Conservation (phyloP, 2,888 invertebrate genomes). For the Latrodectus hesperus region DNA sequence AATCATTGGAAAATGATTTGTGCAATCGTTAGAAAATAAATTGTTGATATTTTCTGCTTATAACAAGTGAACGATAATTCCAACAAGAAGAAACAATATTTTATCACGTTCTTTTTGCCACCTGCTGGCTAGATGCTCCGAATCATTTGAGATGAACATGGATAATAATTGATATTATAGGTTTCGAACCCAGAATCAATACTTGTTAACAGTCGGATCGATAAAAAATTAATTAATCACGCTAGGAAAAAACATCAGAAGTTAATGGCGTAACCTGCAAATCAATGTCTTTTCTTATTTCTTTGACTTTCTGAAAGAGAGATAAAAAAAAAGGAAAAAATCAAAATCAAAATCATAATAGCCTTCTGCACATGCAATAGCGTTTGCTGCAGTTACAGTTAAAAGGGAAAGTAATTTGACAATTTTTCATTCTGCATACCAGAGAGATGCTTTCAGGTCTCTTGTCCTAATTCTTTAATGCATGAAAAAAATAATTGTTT, state of each 20-base stretch:
- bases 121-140: too few species aligned
- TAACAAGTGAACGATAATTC: too few species aligned
- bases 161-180: not conserved
- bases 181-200: not conserved
- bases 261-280: constrained; percentile 6
- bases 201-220: not conserved
- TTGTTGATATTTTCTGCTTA: too few species aligned
- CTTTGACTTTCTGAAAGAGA: not conserved
- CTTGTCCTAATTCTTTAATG: constrained; percentile 15
- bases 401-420: constrained; percentile 25
- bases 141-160: not conserved
- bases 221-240: constrained; percentile 46
- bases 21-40: too few species aligned
- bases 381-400: not conserved
- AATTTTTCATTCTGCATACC: constrained; percentile 25
- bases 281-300: constrained; percentile 4
- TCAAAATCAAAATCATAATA: constrained; percentile 2
- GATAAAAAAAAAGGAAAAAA: not conserved
- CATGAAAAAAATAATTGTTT: constrained; percentile 53
- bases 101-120: too few species aligned
- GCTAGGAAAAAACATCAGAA: not conserved
- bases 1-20: too few species aligned
- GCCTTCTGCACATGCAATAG: not conserved
- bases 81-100: too few species aligned
- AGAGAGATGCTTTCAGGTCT: constrained; percentile 21